Evolutionary conservation across 2,113 vertebrate genomes (phyloP).

Genomic region (Recurvirostra avosetta): DNA sequence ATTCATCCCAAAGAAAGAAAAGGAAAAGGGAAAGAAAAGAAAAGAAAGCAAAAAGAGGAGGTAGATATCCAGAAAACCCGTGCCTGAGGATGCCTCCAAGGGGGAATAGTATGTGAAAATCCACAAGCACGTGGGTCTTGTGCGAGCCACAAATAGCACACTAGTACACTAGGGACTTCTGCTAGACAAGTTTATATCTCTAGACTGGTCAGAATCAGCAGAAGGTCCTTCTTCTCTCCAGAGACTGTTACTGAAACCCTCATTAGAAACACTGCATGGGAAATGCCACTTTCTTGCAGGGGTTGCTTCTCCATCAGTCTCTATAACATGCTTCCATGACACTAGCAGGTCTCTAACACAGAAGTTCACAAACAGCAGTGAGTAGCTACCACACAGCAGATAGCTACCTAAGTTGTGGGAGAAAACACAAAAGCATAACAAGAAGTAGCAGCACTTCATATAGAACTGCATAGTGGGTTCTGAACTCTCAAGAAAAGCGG

Average conservation of each 20-base stretch:
- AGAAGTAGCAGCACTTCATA: neutral
- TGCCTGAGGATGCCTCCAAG: neutral
- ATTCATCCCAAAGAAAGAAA: neutral
- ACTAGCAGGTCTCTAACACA: neutral
- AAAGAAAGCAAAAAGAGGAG: neutral
- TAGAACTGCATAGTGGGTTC: accelerated
- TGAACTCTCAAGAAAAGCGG: neutral
- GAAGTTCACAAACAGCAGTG: neutral
- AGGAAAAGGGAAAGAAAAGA: neutral
- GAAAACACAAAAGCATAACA: neutral
- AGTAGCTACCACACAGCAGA: neutral
- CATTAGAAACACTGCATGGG: neutral
- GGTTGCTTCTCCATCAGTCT: neutral
- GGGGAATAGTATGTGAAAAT: neutral
- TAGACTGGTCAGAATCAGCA: neutral
- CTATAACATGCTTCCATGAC: neutral
- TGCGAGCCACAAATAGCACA: neutral
- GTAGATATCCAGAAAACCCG: neutral
- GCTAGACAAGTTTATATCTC: neutral
- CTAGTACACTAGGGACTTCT: neutral
- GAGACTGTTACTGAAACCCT: neutral
- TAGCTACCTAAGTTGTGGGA: neutral
- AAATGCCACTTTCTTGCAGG: neutral
- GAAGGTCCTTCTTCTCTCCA: neutral
- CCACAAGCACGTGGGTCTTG: neutral